A percentile compares a stretch with the other conserved stretches of the same genome.
Conservation (phyloP, 2,113 vertebrate species). For the Mesocricetus auratus region DNA sequence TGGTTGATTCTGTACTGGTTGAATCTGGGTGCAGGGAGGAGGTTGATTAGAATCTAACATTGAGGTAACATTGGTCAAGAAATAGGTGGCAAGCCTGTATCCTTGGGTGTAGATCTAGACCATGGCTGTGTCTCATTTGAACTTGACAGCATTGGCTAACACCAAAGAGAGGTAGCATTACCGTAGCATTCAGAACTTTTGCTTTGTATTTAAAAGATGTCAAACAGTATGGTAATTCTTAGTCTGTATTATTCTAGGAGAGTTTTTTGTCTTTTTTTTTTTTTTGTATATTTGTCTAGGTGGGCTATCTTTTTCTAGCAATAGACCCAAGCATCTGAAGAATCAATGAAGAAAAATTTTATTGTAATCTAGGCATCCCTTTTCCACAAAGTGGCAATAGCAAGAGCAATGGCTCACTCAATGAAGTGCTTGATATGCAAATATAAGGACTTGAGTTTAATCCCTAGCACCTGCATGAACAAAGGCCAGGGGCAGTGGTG, state of each 20-base stretch:
- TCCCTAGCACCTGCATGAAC: neutral
- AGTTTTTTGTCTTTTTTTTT: no score
- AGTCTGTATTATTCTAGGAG: neutral
- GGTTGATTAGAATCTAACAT: neutral
- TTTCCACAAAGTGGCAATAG: neutral
- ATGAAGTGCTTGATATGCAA: neutral
- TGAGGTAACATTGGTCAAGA: neutral
- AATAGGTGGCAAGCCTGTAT: neutral
- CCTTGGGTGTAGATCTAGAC: neutral
- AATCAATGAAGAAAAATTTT: neutral
- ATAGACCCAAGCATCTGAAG: neutral
- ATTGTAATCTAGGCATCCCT: neutral
- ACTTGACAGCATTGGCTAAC: neutral
- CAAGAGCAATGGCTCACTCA: neutral
- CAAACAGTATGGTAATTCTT: neutral
- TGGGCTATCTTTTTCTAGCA: neutral
- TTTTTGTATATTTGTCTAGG: neutral
- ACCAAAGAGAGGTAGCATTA: neutral
- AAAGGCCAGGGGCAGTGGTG: neutral
- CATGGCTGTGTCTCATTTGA: neutral
- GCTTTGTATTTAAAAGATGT: neutral
- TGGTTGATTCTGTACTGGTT: neutral
- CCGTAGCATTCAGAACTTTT: constrained; percentile 26
- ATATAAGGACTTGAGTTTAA: neutral
- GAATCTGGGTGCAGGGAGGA: neutral